Percentiles rank a stretch among this genome's conserved stretches.
These are phyloP conservation scores for Temnothorax ravouxi DNA, from an alignment of 2,888 invertebrate genomes.

Conservation along the genomic window DNA sequence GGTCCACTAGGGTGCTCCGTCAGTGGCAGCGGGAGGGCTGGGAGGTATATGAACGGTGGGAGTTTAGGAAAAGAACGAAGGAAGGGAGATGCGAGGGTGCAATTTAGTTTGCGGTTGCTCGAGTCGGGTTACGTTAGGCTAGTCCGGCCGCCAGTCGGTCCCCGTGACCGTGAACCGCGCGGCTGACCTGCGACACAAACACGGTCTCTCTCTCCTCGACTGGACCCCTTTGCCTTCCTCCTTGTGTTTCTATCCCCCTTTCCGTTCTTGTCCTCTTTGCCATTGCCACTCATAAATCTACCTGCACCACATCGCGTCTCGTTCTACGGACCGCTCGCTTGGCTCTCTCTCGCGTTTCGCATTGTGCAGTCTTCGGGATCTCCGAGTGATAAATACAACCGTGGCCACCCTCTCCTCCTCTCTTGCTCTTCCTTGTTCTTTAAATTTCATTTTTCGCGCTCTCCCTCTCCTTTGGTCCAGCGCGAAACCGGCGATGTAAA, in stretches of 20 bases:
- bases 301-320: conserved; percentile 81
- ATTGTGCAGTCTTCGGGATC: conserved; percentile 75
- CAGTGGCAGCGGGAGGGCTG: background rate
- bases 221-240: conserved; percentile 42
- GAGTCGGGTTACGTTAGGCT: conserved; percentile 78
- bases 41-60: background rate
- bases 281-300: conserved; percentile 83
- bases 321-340: conserved; percentile 67
- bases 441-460: conserved; percentile 32
- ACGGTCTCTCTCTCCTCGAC: conserved; percentile 63
- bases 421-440: background rate
- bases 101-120: conserved; percentile 78
- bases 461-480: conserved; percentile 13
- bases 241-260: conserved; percentile 61
- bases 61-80: conserved; percentile 29
- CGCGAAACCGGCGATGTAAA: conserved; percentile 40
- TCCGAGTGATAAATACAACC: conserved; percentile 74
- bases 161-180: conserved; percentile 84
- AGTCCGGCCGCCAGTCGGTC: conserved; percentile 76
- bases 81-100: conserved; percentile 69
- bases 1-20: conserved; percentile 8
- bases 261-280: conserved; percentile 56
- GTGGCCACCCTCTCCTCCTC: conserved; percentile 58
- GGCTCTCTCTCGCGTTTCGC: conserved; percentile 63
- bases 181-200: conserved; percentile 85